Evolutionary conservation across 2,113 vertebrate species (phyloP), one percentile per base, ranked within the genome.

Genomic region (Scalopus aquaticus): DNA sequence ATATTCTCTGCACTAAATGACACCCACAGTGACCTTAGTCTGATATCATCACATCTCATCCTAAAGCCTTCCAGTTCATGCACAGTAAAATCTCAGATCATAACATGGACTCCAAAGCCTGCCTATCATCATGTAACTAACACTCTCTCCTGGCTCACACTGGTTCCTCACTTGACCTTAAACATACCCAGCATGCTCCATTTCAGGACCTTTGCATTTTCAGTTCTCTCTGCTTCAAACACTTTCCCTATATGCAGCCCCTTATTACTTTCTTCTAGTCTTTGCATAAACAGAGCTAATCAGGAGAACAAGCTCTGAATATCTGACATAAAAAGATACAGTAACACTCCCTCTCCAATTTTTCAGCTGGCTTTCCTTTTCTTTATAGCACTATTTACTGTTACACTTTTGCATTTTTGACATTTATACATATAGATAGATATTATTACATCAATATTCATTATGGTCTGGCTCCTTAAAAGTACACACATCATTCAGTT

Each of bases 381-480:
- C 87, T 81, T 84, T 85, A 49, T 7, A 70, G 22, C 58, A 80
- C 20, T 60, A 76, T 82, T 85, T 77, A 86, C 30, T 37, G 39
- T 20, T 39, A 70, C 9, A 42, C 22, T 72, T 70, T 42, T 72
- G 22, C 69, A 24, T 42, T 72, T 72, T 72, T 88, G 67, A 42
- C 24, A n/a, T 56, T 72, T 93, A 92, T 80, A 74, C 15, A n/a
- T 8, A 85, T 0, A 84, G 26, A 72, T 83, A 78, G 51, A 74
- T 72, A 46, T 84, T 83, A 65, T 79, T 84, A 77, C 32, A 56
- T 94, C 78, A 79, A 35, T 92, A 84, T 90, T 58, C 88, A 94
- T 82, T 94, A 70, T 19, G n/a, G 42, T 49, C 51, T 46, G 0
- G 81, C 37, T 81, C 92, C 73, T 93, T 89, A 74, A 94, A 76